Evolutionary conservation across 2,113 vertebrate species (phyloP), one percentile per base, ranked within the genome.

Genomic region (Daubentonia madagascariensis): DNA sequence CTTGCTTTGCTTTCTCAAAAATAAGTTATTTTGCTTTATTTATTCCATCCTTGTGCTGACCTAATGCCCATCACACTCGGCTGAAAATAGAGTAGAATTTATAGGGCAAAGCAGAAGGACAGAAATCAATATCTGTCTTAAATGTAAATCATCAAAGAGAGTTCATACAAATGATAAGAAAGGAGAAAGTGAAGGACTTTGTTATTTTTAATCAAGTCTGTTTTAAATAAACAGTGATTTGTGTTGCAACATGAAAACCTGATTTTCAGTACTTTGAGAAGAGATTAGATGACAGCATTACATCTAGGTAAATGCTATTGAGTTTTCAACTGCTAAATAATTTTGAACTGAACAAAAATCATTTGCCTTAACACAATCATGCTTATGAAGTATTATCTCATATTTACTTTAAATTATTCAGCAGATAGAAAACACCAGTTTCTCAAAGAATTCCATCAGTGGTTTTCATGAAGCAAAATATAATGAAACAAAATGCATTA

Each of bases 121-220:
- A 92, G 37, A 94, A 97, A 98, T 97, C 91, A 96, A 89, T 97
- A 94, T 59, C 85, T 91, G 97, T 89, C 96, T 85, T 83, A 79
- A 94, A 80, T 59, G 48, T 94, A 94, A 97, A 93, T 93, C 95
- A 97, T 94, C 96, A 97, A 97, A 97, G 86, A 67, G 76, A 93
- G 75, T 94, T 79, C 35, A 85, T 18, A 57, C 22, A 76, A 54
- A 85, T 43, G 43, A 92, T 86, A 93, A 94, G 61, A 93, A 97
- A 92, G 73, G 85, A 96, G 86, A 97, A 96, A 25, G 59, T 92
- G 70, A 96, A 97, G 93, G 86, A 96, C 91, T 91, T 86, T 20
- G 68, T 84, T 97, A 96, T 84, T 94, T 96, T 84, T 94, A 97
- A 87, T 90, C 54, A 92, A 89, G 12, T 65, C 13, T 57, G 17